phyloP scores from a whole-genome alignment of 2,888 invertebrate genomes.

The Chironomus riparius region DNA sequence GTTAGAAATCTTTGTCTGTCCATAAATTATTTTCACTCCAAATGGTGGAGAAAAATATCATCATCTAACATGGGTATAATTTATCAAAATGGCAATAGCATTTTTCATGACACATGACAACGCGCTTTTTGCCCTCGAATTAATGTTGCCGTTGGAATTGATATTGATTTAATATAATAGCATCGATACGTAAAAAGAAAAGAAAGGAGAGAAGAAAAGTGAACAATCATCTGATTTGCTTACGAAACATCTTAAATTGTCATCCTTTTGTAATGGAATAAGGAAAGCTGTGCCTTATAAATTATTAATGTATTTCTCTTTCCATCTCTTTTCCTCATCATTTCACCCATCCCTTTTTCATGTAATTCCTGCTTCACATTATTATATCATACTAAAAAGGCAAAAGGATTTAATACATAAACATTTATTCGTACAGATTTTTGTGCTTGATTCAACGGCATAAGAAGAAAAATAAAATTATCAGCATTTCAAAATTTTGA shows the following conservation, averaged over 20 bases:
- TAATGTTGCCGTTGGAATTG: not conserved
- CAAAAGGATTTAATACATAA: no score
- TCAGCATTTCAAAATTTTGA: not conserved
- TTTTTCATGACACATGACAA: slow-evolving; percentile 20
- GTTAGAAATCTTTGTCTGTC: not conserved
- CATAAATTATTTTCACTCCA: slow-evolving; percentile 12
- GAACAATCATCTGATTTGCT: slow-evolving; percentile 22
- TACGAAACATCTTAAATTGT: slow-evolving; percentile 10
- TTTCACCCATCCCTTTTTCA: no score
- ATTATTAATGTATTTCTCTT: not conserved
- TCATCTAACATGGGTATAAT: not conserved
- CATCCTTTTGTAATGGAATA: not conserved
- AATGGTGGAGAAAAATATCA: not conserved
- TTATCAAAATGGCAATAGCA: slow-evolving; percentile 12
- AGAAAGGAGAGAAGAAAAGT: not conserved
- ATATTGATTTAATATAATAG: slow-evolving; percentile 11
- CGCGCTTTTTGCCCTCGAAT: not conserved
- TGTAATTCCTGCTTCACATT: no score
- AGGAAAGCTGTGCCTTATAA: not conserved
- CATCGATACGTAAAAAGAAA: not conserved
- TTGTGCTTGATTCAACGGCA: not conserved
- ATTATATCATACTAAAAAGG: no score
- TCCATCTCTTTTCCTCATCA: no score
- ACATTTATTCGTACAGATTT: no score
- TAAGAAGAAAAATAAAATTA: not conserved